Conservation (phyloP, 2,113 vertebrate species). For the Sinocyclocheilus maitianheensis region DNA sequence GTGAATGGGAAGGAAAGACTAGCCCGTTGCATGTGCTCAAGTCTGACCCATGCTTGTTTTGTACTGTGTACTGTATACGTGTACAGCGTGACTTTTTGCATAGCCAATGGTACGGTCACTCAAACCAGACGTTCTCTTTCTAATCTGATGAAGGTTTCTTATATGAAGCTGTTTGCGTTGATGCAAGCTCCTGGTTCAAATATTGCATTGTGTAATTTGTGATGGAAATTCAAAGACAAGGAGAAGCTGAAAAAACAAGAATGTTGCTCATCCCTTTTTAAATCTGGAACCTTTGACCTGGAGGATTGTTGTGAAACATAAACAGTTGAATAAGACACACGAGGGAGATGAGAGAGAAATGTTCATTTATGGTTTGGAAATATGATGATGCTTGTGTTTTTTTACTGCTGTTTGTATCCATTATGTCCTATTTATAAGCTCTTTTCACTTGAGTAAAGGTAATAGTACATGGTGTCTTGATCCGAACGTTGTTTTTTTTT, state of each 20-base stretch:
- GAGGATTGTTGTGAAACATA: slow-evolving; percentile 49
- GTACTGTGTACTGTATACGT: background rate
- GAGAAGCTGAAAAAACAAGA: slow-evolving; percentile 12
- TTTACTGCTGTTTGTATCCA: slow-evolving; percentile 39
- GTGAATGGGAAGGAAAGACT: slow-evolving; percentile 45
- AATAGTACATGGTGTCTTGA: slow-evolving; percentile 6
- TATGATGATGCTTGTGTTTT: slow-evolving; percentile 31
- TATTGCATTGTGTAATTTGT: background rate
- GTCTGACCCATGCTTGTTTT: slow-evolving; percentile 43
- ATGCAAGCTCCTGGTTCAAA: slow-evolving; percentile 53
- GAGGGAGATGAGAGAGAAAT: slow-evolving; percentile 30
- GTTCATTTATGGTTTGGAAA: slow-evolving; percentile 3
- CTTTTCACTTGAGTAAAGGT: slow-evolving; percentile 29
- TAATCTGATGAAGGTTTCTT: slow-evolving; percentile 65
- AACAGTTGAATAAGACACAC: slow-evolving; percentile 47
- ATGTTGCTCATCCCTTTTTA: background rate
- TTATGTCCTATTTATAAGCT: slow-evolving; percentile 24
- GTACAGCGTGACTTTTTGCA: background rate
- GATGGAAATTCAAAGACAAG: slow-evolving; percentile 6
- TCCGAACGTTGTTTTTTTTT: too few relatives aligned
- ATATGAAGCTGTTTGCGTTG: slow-evolving; percentile 71
- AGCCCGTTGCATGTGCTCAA: slow-evolving; percentile 44
- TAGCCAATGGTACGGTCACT: slow-evolving; percentile 2
- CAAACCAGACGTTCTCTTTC: slow-evolving; percentile 52
- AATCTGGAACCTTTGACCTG: slow-evolving; percentile 31